Base-by-base conservation (phyloP, 2,888 invertebrate genomes). In the Gymnocheta viridis region DNA sequence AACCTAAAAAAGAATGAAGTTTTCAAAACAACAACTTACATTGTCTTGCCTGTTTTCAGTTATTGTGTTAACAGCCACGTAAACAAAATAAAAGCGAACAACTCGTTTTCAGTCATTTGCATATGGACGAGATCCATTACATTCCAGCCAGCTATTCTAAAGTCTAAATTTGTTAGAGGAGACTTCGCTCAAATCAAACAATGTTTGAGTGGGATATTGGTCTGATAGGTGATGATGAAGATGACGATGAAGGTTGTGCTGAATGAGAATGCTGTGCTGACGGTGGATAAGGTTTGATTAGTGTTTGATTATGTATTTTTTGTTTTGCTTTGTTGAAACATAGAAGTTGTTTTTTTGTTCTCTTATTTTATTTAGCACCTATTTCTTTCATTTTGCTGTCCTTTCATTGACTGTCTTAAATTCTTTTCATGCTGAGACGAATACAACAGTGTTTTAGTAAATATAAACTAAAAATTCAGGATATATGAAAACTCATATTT, bases 91-190 rank as follows among this genome's bases (percentile, higher is more conserved):
- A 77, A 70, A 41, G 24, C 35, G 27, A 41, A 32, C 78, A 82
- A 79, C 73, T 74, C 73, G 69, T 82, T 82, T 79, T 47, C 17
- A 44, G 19, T 79, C 64, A 82, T 79, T 82, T 82, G 74, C 82
- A 70, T 74, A 58, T 17, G 19, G 17, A 10, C 4, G n/a, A 9
- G 12, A 32, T 58, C 24, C 47, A 35, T 32, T 19, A n/a, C 62
- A 70, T 56, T 10, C 70, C 24, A 62, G 44, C 24, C 22, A 14
- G 14, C 14, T 17, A 51, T 51, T 27, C 14, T 19, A 3, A 47
- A 51, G 5, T 19, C 51, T 58, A 78, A 77, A 77, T 58, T 69
- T n/a, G n/a, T 64, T 58, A 47, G 35, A 14, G 38, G 58, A 78
- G 76, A 24, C 35, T 38, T 62, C 69, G 1, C 19, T 35, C 29